A percentile compares a stretch with the other conserved stretches of the same genome.
These are phyloP conservation scores for Hippocampus abdominalis DNA, from an alignment of 2,113 vertebrate genomes.

Conservation along the genomic window DNA sequence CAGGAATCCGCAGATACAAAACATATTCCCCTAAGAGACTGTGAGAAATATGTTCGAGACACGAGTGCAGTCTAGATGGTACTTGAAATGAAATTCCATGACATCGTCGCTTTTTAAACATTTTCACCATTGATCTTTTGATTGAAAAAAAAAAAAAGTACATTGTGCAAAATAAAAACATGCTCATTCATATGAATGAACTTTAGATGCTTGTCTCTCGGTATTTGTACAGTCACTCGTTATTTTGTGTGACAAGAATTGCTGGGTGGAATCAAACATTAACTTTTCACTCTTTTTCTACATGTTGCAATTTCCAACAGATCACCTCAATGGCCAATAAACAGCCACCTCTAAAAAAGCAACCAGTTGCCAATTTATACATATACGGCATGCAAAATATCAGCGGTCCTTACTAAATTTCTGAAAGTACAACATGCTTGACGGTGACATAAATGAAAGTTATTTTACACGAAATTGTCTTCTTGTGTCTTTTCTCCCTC, in stretches of 20 bases:
- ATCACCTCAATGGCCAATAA: not conserved
- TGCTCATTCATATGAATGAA: not conserved
- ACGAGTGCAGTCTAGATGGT: not conserved
- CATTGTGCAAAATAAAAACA: not conserved
- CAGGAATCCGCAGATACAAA: not conserved
- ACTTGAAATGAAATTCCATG: not conserved
- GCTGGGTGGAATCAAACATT: not conserved
- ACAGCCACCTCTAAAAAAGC: not conserved
- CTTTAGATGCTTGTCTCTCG: not conserved
- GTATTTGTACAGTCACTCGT: not conserved
- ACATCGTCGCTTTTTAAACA: not conserved
- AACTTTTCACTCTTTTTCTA: not conserved
- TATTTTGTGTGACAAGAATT: not conserved
- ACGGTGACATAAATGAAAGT: not conserved
- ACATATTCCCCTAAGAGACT: not conserved
- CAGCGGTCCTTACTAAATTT: not conserved
- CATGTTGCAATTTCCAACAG: not conserved
- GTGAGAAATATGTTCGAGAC: not conserved
- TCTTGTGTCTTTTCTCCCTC: slow-evolving; percentile 39
- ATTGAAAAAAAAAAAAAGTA: not conserved
- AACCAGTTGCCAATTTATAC: not conserved
- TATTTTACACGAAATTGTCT: not conserved
- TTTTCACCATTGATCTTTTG: not conserved
- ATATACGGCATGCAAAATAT: not conserved
- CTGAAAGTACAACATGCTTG: not conserved